These are phyloP conservation scores for Psilopsiagon aurifrons DNA, from an alignment of 2,113 vertebrate species.

Conservation along the genomic window DNA sequence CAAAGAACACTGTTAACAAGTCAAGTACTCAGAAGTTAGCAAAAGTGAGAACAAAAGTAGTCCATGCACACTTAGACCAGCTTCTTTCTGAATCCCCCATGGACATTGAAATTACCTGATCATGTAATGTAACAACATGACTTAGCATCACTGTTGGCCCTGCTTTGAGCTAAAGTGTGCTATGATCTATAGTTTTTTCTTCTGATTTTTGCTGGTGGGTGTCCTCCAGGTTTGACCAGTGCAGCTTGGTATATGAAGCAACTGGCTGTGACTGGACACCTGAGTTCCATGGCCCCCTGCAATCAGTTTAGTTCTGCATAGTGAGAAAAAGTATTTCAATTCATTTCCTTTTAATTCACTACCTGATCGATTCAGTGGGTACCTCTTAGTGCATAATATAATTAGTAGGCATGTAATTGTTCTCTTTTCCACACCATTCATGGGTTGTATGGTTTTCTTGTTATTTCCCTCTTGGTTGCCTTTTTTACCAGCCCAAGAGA, in stretches of 20 bases:
- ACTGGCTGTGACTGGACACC: too few relatives aligned
- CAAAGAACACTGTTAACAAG: not conserved
- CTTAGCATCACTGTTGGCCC: not conserved
- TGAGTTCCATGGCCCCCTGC: not conserved
- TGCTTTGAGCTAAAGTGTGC: not conserved
- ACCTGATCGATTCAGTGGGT: not conserved
- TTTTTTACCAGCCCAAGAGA: not conserved
- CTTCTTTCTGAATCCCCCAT: not conserved
- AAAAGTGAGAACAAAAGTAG: not conserved
- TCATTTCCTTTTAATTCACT: not conserved
- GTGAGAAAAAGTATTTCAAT: not conserved
- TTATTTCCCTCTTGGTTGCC: not conserved
- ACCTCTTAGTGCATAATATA: not conserved
- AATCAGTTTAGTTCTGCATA: not conserved
- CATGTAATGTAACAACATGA: not conserved
- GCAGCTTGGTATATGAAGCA: not conserved
- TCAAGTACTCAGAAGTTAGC: not conserved
- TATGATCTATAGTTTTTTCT: not conserved
- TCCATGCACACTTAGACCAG: not conserved
- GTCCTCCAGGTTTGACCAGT: not conserved
- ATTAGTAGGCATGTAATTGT: not conserved
- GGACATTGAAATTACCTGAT: not conserved
- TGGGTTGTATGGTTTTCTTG: not conserved
- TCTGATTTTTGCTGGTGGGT: not conserved
- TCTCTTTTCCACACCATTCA: not conserved